phyloP scores from a whole-genome alignment of 2,113 vertebrate genomes.

The Orientallactaga bullata region DNA sequence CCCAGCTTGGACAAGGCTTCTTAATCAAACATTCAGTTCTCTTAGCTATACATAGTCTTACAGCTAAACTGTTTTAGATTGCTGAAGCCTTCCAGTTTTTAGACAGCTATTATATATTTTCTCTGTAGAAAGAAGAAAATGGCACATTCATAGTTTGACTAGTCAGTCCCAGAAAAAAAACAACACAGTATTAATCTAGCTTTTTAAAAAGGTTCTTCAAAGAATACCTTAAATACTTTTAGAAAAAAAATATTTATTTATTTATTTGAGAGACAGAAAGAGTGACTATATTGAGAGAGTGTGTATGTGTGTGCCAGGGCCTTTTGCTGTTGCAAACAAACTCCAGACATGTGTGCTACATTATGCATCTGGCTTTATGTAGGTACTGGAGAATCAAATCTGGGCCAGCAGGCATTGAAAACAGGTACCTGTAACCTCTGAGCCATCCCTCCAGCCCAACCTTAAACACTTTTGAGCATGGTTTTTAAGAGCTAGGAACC shows the following conservation, averaged over 20 bases:
- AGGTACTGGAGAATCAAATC: too few relatives aligned
- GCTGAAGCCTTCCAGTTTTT: background rate
- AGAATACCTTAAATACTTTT: background rate
- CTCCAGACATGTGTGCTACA: too few relatives aligned
- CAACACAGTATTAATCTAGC: background rate
- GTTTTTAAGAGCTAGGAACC: background rate
- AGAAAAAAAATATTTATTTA: too few relatives aligned
- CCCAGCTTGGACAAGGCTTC: background rate
- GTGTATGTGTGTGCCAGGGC: too few relatives aligned
- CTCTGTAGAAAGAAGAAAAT: background rate
- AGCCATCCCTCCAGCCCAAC: too few relatives aligned
- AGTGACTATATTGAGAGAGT: too few relatives aligned
- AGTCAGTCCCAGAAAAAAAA: background rate
- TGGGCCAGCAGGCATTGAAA: too few relatives aligned
- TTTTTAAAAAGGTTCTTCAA: background rate
- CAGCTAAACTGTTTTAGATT: background rate
- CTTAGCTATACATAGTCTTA: background rate
- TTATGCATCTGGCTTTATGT: too few relatives aligned
- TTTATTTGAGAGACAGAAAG: too few relatives aligned
- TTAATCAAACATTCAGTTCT: background rate
- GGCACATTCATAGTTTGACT: background rate
- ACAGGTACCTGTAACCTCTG: too few relatives aligned
- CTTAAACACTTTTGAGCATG: background rate
- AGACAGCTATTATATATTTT: constrained; percentile 30
- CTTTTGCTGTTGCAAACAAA: too few relatives aligned